Evolutionary conservation across 2,797 vertebrate genomes (phyloP).

Genomic region (Sebastes kiyomatsui): DNA sequence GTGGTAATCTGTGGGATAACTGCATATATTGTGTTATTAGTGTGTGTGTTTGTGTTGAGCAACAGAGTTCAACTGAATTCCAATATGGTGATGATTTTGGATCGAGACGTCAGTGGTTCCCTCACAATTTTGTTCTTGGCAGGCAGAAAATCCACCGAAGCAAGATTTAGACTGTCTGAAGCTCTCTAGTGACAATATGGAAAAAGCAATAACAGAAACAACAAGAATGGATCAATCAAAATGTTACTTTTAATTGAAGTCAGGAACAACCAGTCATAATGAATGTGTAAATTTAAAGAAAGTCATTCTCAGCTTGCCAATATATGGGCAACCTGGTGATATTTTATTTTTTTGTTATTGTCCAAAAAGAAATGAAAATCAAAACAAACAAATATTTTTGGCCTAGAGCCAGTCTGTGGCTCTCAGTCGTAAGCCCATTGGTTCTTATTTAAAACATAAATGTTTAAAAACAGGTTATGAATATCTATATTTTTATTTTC

Average conservation of each 20-base stretch:
- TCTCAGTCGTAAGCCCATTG: no score
- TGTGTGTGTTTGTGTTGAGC: background rate
- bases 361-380: background rate
- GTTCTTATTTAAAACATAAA: no score
- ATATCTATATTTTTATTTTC: no score
- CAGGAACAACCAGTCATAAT: background rate
- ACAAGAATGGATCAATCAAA: background rate
- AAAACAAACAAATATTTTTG: no score
- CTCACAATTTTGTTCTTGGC: slow-evolving; percentile 14
- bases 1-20: slow-evolving; percentile 24
- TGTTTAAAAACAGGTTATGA: no score
- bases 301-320: background rate
- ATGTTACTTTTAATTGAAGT: background rate
- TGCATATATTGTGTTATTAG: background rate
- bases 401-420: no score
- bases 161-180: background rate
- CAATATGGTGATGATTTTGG: slow-evolving; percentile 12
- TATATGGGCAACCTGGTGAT: background rate
- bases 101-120: slow-evolving; percentile 6
- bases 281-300: background rate
- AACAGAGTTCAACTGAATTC: slow-evolving; percentile 24
- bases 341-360: background rate
- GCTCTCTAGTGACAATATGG: background rate
- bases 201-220: background rate
- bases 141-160: slow-evolving; percentile 18